Conservation (phyloP, 1,140 invertebrate species). For the Tetranychus urticae region DNA sequence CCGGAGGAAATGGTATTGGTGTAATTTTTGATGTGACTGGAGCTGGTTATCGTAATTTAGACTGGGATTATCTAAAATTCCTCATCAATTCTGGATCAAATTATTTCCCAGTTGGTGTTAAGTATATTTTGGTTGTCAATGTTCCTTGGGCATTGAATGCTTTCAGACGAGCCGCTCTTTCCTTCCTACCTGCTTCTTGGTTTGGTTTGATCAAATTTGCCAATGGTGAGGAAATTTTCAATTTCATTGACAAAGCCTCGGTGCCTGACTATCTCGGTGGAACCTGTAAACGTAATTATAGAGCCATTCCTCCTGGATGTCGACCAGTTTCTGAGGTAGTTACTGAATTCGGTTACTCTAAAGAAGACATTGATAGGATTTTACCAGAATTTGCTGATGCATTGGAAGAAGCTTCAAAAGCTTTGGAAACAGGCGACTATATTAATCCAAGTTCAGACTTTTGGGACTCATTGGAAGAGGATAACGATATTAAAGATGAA, state of each 20-base stretch:
- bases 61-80: constrained; percentile 6
- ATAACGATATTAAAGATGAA: neutral
- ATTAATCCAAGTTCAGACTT: neutral
- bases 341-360: neutral
- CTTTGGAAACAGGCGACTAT: neutral
- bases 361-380: neutral
- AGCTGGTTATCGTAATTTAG: constrained; percentile 7
- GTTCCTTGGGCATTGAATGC: constrained; percentile 8
- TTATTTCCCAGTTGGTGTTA: constrained; percentile 7
- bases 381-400: constrained; percentile 1
- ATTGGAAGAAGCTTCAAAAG: constrained; percentile 1
- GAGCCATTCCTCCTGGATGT: constrained; percentile 1
- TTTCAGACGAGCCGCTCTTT: neutral
- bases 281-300: constrained; percentile 4
- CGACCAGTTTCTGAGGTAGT: neutral
- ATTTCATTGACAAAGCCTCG: constrained; percentile 7
- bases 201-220: constrained; percentile 8
- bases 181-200: constrained; percentile 2
- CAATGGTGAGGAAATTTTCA: constrained; percentile 5
- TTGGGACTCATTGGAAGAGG: neutral
- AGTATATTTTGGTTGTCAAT: constrained; percentile 8
- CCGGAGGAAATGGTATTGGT: constrained; percentile 1
- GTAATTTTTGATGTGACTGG: constrained; percentile 8
- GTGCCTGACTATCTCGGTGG: constrained; percentile 12
- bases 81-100: neutral